phyloP scores from a whole-genome alignment of 2,113 vertebrate genomes.

The Laterallus jamaicensis region DNA sequence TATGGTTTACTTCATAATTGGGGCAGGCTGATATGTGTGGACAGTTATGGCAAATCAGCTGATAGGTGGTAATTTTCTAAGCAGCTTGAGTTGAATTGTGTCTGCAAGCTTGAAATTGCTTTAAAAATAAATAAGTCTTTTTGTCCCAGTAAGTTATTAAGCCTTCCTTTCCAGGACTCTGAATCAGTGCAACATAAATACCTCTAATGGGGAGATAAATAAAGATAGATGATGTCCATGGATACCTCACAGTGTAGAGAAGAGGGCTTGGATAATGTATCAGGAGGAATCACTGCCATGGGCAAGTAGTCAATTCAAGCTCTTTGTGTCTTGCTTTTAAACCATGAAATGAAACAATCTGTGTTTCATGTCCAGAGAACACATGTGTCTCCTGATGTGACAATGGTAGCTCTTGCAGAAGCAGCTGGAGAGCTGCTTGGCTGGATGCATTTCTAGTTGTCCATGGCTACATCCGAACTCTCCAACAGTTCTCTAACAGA shows the following conservation, averaged over 20 bases:
- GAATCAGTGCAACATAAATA: not conserved
- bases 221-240: not conserved
- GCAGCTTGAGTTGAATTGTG: conserved; percentile 59
- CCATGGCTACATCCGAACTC: not conserved
- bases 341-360: not conserved
- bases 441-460: not conserved
- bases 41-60: conserved; percentile 42
- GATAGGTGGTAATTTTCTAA: conserved; percentile 58
- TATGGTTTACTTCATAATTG: conserved; percentile 48
- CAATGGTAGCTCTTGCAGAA: not conserved
- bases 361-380: not conserved
- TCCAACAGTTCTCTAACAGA: not conserved
- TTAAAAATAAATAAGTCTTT: conserved; percentile 55
- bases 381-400: not conserved
- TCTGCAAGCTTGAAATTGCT: conserved; percentile 49
- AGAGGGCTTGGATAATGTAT: not conserved
- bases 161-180: not conserved
- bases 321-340: not conserved
- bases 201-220: conserved; percentile 30
- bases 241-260: not conserved
- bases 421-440: not conserved
- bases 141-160: conserved; percentile 39
- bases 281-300: not conserved
- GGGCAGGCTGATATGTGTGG: conserved; percentile 22
- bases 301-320: not conserved